Percentiles rank a stretch among this genome's conserved stretches.
These are phyloP conservation scores for Fissipunctia ypsillon DNA, from an alignment of 2,888 invertebrate genomes.

Conservation along the genomic window DNA sequence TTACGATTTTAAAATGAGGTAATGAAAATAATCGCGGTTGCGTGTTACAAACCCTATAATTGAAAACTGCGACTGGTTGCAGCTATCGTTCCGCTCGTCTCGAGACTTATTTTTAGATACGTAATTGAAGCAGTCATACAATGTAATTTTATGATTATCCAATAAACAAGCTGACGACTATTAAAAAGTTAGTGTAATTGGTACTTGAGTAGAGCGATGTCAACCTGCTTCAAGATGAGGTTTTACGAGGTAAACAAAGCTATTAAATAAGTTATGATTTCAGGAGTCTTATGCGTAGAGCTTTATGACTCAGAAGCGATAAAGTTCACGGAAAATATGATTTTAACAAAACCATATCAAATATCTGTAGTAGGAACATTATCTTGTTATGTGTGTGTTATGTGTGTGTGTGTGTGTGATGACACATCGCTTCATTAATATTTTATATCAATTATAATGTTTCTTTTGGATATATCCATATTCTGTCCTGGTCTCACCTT, in stretches of 20 bases:
- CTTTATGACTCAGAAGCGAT: slow-evolving; percentile 35
- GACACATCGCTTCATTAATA: not conserved
- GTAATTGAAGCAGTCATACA: slow-evolving; percentile 53
- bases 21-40: slow-evolving; percentile 52
- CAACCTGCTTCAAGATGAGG: slow-evolving; percentile 29
- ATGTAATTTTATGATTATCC: slow-evolving; percentile 56
- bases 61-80: slow-evolving; percentile 34
- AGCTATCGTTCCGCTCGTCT: slow-evolving; percentile 17
- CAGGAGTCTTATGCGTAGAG: slow-evolving; percentile 34
- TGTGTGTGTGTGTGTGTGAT: too few species aligned
- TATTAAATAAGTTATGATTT: slow-evolving; percentile 53
- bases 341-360: slow-evolving; percentile 8
- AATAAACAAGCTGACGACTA: slow-evolving; percentile 51
- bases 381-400: too few species aligned
- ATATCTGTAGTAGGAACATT: not conserved
- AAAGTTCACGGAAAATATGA: slow-evolving; percentile 36
- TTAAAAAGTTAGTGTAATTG: slow-evolving; percentile 51
- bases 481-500: too few species aligned
- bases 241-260: slow-evolving; percentile 50
- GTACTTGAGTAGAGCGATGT: slow-evolving; percentile 36
- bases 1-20: slow-evolving; percentile 36
- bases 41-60: slow-evolving; percentile 47
- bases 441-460: not conserved
- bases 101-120: slow-evolving; percentile 35
- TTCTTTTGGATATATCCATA: not conserved